Base-by-base conservation (phyloP, 2,797 vertebrate genomes). In the Etheostoma perlongum region DNA sequence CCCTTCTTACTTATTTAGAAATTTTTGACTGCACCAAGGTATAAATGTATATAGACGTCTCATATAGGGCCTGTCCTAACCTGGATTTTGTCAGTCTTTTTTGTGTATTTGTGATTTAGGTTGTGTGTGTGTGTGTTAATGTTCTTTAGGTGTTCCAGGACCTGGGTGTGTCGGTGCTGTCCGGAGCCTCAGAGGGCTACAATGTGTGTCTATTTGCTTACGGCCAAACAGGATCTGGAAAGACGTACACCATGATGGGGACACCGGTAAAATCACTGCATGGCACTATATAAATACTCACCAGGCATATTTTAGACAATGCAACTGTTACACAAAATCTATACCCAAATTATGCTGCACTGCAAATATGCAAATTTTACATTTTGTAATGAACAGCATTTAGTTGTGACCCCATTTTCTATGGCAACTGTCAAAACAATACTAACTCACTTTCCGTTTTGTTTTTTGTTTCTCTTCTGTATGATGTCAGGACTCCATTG, bases 191-290 rank as follows among this genome's bases (percentile, higher is more conserved):
- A 14, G 94, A 95, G 90, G 98, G 98, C 71, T 99, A 99, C 93
- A 99, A 99, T 16, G 97, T 99, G 84, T 99, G 98, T 86, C 95
- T 99, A 74, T 99, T 99, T 94, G 98, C 98, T 2, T 99, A 99
- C 59, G 98, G 98, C 64, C 98, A 99, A 93, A 99, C 98, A 0
- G 98, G 98, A 85, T 98, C 98, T 67, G 98, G 98, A 74, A 99
- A 99, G 94, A 99, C 98, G 0, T 97, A 99, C 80, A 99, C 98
- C 68, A 99, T 99, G 98, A 97, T 99, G 95, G 98, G 98, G 27
- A 97, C 97, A 21, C 96, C 96, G 85, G 98, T 99, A 88, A 98
- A 52, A 63, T 52, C 47, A 46, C 21, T 66, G 18, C 52, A 57
- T 57, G 25, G 19, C 55, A 64, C 52, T 42, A 42, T 15, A 55